A percentile compares a stretch with the other conserved stretches of the same genome.
phyloP scores from a whole-genome alignment of 2,113 vertebrate genomes.

The Sclerurus mexicanus region DNA sequence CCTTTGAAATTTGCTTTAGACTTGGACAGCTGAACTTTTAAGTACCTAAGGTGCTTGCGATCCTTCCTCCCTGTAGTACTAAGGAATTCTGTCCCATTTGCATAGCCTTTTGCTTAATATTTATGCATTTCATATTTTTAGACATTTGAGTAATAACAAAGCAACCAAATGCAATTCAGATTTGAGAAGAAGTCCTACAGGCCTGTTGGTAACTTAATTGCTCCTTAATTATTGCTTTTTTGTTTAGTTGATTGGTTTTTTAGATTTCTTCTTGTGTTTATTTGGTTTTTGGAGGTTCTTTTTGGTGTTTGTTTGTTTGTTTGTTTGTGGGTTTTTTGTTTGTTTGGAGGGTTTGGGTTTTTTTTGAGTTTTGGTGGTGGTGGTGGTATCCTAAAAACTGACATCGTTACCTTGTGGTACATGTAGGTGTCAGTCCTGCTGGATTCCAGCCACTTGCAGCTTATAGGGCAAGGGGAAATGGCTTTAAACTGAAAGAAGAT shows the following conservation, averaged over 20 bases:
- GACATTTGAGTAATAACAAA: not conserved
- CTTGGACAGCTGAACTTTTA: not conserved
- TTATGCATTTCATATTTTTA: not conserved
- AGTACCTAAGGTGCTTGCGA: not conserved
- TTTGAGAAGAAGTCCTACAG: not conserved
- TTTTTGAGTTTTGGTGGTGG: not conserved
- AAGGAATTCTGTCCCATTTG: not conserved
- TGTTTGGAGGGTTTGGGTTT: not conserved
- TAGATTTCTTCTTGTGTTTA: too few relatives aligned
- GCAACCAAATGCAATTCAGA: not conserved
- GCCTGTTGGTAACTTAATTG: not conserved
- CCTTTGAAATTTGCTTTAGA: not conserved
- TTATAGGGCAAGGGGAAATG: not conserved
- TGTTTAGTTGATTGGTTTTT: not conserved
- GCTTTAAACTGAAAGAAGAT: not conserved
- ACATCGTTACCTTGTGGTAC: not conserved
- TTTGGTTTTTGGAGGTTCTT: too few relatives aligned
- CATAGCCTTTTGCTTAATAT: not conserved
- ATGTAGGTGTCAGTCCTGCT: not conserved
- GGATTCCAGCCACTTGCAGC: not conserved
- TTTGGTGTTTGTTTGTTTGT: too few relatives aligned
- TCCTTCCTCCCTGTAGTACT: not conserved
- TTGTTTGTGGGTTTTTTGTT: too few relatives aligned
- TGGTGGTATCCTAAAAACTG: not conserved
- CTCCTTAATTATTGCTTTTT: not conserved